Evolutionary conservation across 2,797 vertebrate genomes (phyloP), one percentile per base, ranked within the genome.

Genomic region (Sylvia borin): DNA sequence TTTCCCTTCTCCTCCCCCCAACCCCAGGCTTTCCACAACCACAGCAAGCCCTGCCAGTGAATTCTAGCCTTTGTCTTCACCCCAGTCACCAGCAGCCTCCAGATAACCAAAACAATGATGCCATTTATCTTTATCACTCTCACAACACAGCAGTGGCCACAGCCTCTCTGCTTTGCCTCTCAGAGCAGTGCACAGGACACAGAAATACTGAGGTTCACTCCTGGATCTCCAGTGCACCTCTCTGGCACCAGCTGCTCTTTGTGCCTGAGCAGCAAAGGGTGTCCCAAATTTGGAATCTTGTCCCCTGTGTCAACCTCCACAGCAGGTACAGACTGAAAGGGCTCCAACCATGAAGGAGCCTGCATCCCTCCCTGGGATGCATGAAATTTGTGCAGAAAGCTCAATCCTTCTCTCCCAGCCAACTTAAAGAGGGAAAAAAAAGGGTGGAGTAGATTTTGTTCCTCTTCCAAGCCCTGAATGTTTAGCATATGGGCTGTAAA

Each of bases 401-500:
- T 65, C 78, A 31, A 13, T 6, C 38, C 40, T 72, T 47, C 43
- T 78, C 65, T 81, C 58, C 54, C 48, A 86, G 66, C 25, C 50
- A 85, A 11, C 11, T 64, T 58, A 78, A 80, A 20, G 50, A 3
- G 0, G 25, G 42, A 0, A 0, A 5, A 19, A 64, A 65, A 70
- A 71, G 5, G 64, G 68, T 74, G 78, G 86, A 83, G 62, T 22
- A 80, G 72, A 80, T 89, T 90, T 78, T 85, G n/a, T 68, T 74
- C 42, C 32, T 76, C 18, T 61, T 80, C 68, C 87, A 88, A 58
- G 43, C 58, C 25, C 60, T 86, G 55, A 88, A 93, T 93, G 66
- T 88, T 93, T 90, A 95, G 76, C 88, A 92, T 83, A 90, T 92
- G 91, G 51, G 70, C 79, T 31, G 61, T 93, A 95, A 96, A 93